Evolutionary conservation across 2,888 invertebrate genomes (phyloP), one percentile per base, ranked within the genome.

Genomic region (Spatulosminthurus flaviceps): DNA sequence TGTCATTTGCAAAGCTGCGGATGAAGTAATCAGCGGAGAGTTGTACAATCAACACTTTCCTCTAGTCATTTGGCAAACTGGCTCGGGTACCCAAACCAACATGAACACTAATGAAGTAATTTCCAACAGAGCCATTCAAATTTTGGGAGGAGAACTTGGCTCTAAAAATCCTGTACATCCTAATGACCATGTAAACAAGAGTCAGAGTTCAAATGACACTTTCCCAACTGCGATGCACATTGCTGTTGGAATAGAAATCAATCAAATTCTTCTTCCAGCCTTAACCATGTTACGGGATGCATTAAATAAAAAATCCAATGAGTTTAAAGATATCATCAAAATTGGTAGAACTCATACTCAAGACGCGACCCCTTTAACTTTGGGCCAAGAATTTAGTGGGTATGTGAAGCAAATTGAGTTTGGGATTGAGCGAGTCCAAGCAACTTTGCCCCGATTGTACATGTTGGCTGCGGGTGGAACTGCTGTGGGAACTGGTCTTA

Each of bases 221-320:
- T 99, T 96, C 88, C 99, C 99, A 9, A 96, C 99, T 0, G 99
- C 99, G 0, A 99, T 99, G 94, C 98, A 99, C 88, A 94, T 99
- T 83, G 95, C 98, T 0, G 95, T 97, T 0, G 98, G 96, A 0
- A 90, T 95, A 87, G 95, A 98, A 88, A 90, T 98, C 79, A 90
- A 94, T 84, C 91, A 93, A 84, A 89, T 92, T 4, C 90, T 99
- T 2, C 89, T 98, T 86, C 98, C 98, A 0, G 93, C 93, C 0
- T 88, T 99, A 34, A 89, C 92, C 80, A 89, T 90, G 24, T 88
- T 99, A 13, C 90, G 92, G 51, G 91, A 92, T 85, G 93, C 94
- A 0, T 88, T 99, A 70, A 89, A 92, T 9, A 88, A 89, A 60
- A 98, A 98, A 88, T 86, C 93, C 0, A 90, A 93, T 82, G 95